Evolutionary conservation across 2,113 vertebrate species (phyloP), one percentile per base, ranked within the genome.

Genomic region (Cyprinodon tularosa): DNA sequence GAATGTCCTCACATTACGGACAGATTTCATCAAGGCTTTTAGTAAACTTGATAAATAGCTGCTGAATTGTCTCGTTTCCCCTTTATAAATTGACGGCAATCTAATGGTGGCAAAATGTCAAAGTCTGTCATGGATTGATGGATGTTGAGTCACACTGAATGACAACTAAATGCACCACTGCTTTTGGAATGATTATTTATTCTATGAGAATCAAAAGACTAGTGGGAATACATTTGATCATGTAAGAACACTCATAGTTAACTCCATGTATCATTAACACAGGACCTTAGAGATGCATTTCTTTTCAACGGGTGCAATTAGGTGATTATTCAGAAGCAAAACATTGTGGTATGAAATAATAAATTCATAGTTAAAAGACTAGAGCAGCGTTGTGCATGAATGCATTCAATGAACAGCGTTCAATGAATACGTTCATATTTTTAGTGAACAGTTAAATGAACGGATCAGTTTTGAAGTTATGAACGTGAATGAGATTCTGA

Each of bases 21-120:
- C 14, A 29, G 39, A 66, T 29, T 57, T 5, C 47, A 0, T 73
- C 40, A 45, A 38, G 38, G 79, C 76, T 72, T 72, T 81, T 48
- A 66, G 74, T 12, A 6, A 59, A 77, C 47, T 36, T 8, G 14
- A 82, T 81, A 66, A 80, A 80, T 62, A 9, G 76, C 60, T 20
- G 20, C 4, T 70, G 50, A 70, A 74, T 75, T 70, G 57, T 37
- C 42, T 38, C 59, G 22, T 77, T 40, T 67, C 69, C 59, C 48
- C 42, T 63, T 14, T 1, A 69, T 47, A 80, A 71, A 88, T 72
- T 71, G 72, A 22, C 66, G 53, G 40, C 68, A 50, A 75, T 72
- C 39, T 60, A 66, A 29, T 44, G 12, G 10, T 12, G 59, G 61
- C 66, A 59, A 81, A 81, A 76, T 53, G 48, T 7, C 4, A 4